phyloP scores from a whole-genome alignment of 37 sponge, comb jelly and placozoan species.

The Aphrocallistes beatrix region DNA sequence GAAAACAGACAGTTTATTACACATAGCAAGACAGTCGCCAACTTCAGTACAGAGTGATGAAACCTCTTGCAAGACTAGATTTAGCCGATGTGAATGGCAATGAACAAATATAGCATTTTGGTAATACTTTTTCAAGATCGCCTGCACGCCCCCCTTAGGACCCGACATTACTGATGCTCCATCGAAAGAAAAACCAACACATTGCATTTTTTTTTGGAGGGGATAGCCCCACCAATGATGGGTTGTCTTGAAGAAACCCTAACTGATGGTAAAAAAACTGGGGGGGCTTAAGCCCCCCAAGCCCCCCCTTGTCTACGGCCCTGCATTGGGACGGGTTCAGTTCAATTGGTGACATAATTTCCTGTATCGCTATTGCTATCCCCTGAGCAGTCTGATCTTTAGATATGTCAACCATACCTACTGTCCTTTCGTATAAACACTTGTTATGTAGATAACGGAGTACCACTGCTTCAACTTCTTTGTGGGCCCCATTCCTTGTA shows the following conservation, averaged over 20 bases:
- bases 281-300: too few relatives aligned
- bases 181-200: neutral
- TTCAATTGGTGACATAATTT: neutral
- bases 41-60: neutral
- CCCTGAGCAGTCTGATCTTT: neutral
- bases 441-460: neutral
- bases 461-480: neutral
- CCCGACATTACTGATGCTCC: slow-evolving; percentile 18
- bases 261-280: too few relatives aligned
- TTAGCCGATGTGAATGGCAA: neutral
- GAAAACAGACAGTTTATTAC: neutral
- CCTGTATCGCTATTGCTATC: neutral
- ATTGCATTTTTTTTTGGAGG: too few relatives aligned
- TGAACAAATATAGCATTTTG: neutral
- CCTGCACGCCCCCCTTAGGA: neutral
- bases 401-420: neutral
- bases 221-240: too few relatives aligned
- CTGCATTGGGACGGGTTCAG: neutral
- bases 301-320: too few relatives aligned
- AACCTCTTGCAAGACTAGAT: neutral
- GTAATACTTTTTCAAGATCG: slow-evolving; percentile 14
- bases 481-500: neutral
- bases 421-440: neutral
- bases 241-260: too few relatives aligned
- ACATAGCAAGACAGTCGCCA: neutral